Evolutionary conservation across 2,797 vertebrate species (phyloP).

Genomic region (Enteromius fasciolatus): DNA sequence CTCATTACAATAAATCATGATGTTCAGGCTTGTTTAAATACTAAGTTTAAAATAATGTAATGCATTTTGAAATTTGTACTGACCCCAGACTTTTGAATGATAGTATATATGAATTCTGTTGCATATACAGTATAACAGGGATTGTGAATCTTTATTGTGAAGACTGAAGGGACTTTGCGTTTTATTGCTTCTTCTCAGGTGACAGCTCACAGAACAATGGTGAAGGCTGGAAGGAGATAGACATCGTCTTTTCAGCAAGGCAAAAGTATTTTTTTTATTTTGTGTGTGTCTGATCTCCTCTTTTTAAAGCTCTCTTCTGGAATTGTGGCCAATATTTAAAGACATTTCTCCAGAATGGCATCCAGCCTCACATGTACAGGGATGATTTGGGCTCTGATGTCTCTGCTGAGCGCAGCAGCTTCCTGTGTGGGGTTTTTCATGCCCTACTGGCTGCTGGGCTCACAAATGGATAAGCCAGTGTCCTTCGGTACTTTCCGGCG

Average conservation of each 20-base stretch:
- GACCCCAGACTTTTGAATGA: background rate
- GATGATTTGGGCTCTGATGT: conserved; percentile 88
- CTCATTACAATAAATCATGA: background rate
- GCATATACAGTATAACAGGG: background rate
- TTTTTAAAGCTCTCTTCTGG: background rate
- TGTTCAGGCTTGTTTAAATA: background rate
- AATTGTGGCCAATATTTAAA: conserved; percentile 32
- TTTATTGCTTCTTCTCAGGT: background rate
- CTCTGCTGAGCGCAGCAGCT: conserved; percentile 84
- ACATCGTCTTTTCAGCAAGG: background rate
- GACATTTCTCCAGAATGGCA: conserved; percentile 73
- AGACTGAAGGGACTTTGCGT: background rate
- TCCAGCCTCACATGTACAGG: conserved; percentile 84
- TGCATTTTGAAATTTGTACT: background rate
- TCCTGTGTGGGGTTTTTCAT: conserved; percentile 93
- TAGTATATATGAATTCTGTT: background rate
- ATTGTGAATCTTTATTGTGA: background rate
- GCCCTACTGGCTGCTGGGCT: conserved; percentile 91
- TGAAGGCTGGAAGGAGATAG: conserved; percentile 56
- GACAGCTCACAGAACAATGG: conserved; percentile 55
- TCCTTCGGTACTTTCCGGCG: conserved; percentile 96
- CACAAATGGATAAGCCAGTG: conserved; percentile 91
- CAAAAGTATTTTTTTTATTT: conserved; percentile 9
- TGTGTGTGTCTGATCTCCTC: conserved; percentile 51
- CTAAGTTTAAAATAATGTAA: no score